Base-by-base conservation (phyloP, 2,888 invertebrate species). In the Eupithecia dodoneata region DNA sequence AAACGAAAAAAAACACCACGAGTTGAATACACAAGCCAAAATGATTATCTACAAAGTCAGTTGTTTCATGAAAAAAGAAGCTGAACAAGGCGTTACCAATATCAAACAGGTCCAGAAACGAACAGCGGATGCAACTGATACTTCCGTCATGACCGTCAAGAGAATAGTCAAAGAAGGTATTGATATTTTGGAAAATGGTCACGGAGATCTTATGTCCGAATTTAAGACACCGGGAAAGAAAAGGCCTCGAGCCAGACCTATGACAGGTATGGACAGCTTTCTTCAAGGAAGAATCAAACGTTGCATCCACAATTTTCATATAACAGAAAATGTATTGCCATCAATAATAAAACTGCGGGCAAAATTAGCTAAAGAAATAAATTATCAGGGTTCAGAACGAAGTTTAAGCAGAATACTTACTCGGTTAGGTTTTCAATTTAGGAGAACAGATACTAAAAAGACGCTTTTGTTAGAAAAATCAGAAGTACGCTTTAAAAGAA, bases 361-460 rank as follows among this genome's bases (percentile, higher is more conserved):
- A 9, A 74, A 74, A 18, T 42, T 74, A 44, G 13, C 52, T 4
- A 41, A 71, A 7, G 70, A 74, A 12, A 45, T 74, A 30, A 45
- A 71, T 4, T 74, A 47, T 12, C 45, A 71, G 45, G 74, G 71
- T 13, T 71, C 73, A 30, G 66, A 41, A 42, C 15, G 66, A 42
- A 73, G 73, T 67, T 42, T 73, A 10, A 30, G 73, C 5, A 4
- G 67, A 52, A 67, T 73, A 12, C 2, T 67, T 2, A 73, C 42
- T 6, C n/a, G n/a, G 9, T 71, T 80, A n/a, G 82, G 82, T 5
- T 84, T 85, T 71, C 49, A 65, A 18, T 84, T 81, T 83, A 79
- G 75, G 76, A 80, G 77, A 65, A 82, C 81, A 2, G 81, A 83
- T 77, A 81, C 81, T 41, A 85, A 83, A 59, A 75, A 80, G 44